Percentiles rank a stretch among this genome's conserved stretches.
These are phyloP conservation scores for Xiphorhynchus erythropygius DNA, from an alignment of 2,797 vertebrate species.

Conservation along the genomic window DNA sequence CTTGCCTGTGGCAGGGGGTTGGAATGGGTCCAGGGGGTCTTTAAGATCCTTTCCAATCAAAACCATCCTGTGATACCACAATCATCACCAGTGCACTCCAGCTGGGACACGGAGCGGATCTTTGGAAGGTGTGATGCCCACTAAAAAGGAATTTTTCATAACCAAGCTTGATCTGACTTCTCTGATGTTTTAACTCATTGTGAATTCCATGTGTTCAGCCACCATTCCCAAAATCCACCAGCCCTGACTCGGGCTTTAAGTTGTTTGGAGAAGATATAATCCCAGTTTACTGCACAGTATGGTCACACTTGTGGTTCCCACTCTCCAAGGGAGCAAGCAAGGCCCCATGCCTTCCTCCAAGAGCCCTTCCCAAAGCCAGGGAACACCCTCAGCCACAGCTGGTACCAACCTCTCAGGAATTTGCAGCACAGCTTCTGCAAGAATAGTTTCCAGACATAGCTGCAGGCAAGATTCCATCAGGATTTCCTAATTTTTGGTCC, in stretches of 20 bases:
- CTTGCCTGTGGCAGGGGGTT: neutral
- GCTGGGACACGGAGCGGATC: neutral
- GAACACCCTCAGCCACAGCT: neutral
- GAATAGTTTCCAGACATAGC: neutral
- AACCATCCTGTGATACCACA: neutral
- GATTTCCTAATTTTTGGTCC: neutral
- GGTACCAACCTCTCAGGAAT: neutral
- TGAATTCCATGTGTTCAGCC: neutral
- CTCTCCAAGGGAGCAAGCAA: neutral
- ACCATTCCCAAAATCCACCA: neutral
- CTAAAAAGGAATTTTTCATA: neutral
- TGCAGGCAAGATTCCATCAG: neutral
- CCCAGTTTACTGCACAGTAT: neutral
- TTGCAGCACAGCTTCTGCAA: neutral
- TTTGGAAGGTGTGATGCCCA: neutral
- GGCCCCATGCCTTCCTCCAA: neutral
- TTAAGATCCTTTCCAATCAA: neutral
- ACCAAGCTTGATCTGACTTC: neutral
- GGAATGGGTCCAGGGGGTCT: neutral
- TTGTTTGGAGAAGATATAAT: neutral
- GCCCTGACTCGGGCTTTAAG: neutral
- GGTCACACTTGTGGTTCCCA: neutral
- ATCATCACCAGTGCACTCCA: neutral
- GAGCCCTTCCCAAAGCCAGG: neutral
- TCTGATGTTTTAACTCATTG: neutral